These are phyloP conservation scores for Myripristis jacobus DNA, from an alignment of 2,797 vertebrate species.

Conservation along the genomic window DNA sequence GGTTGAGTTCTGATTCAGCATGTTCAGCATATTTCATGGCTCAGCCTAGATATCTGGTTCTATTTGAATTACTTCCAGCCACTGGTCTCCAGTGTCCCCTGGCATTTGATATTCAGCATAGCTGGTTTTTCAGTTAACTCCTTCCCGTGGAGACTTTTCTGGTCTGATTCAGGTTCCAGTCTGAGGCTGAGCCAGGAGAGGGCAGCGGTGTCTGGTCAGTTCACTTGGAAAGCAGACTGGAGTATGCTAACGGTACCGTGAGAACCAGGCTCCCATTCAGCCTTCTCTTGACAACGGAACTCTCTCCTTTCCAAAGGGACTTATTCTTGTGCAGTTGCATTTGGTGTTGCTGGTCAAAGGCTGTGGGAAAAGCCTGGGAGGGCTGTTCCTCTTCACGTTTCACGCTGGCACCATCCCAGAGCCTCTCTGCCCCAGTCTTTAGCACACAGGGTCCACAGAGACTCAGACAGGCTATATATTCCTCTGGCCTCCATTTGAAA, in stretches of 20 bases:
- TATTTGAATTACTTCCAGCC: conserved; percentile 29
- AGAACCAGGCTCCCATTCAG: conserved; percentile 67
- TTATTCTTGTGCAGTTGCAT: conserved; percentile 54
- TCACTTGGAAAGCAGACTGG: conserved; percentile 37
- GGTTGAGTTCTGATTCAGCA: conserved; percentile 7
- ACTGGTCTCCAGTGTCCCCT: conserved; percentile 9
- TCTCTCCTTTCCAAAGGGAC: conserved; percentile 55
- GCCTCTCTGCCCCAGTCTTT: conserved; percentile 43
- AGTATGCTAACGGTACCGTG: conserved; percentile 60
- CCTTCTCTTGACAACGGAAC: conserved; percentile 53
- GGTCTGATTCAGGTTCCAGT: conserved; percentile 35
- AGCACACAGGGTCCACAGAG: conserved; percentile 55
- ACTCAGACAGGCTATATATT: conserved; percentile 68
- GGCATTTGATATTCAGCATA: conserved; percentile 46
- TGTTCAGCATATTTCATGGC: conserved; percentile 1
- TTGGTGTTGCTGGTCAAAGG: conserved; percentile 69
- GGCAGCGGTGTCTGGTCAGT: conserved; percentile 60
- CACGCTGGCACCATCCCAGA: conserved; percentile 56
- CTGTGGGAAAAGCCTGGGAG: conserved; percentile 73
- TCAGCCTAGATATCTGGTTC: conserved; percentile 4
- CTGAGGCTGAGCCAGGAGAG: conserved; percentile 70
- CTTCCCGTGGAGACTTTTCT: conserved; percentile 11
- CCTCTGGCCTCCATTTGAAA: conserved; percentile 71
- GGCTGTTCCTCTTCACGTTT: conserved; percentile 57
- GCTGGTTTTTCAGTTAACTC: conserved; percentile 21